phyloP scores from a whole-genome alignment of 2,888 invertebrate species.

The Drosophila paranaensis region DNA sequence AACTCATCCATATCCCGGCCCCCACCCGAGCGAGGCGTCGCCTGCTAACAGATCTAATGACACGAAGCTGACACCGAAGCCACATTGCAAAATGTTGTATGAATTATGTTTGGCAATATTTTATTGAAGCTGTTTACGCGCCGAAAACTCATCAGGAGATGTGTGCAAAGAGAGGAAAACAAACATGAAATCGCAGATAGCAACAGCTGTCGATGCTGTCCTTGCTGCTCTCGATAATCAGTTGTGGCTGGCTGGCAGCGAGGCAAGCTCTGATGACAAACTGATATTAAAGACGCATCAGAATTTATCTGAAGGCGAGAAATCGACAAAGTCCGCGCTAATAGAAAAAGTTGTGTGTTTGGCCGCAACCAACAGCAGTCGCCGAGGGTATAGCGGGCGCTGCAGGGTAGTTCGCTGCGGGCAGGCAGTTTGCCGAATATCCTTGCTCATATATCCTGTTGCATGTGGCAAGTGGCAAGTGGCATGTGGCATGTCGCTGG shows the following conservation, averaged over 20 bases:
- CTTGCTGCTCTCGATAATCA: conserved; percentile 50
- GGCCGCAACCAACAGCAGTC: conserved; percentile 11
- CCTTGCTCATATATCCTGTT: conserved; percentile 1
- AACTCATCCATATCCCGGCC: neutral
- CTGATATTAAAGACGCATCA: conserved; percentile 74
- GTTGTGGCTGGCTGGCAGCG: conserved; percentile 21
- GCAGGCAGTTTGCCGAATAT: neutral
- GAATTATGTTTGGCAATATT: conserved; percentile 53
- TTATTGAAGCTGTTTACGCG: conserved; percentile 42
- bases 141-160: conserved; percentile 65
- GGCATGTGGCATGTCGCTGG: conserved; percentile 21
- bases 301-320: conserved; percentile 65
- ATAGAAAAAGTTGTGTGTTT: conserved; percentile 66
- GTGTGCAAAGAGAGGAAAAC: conserved; percentile 16
- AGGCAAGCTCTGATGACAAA: conserved; percentile 46
- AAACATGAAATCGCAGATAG: conserved; percentile 33
- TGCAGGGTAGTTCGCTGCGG: neutral
- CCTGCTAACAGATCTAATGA: neutral
- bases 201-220: conserved; percentile 55
- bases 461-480: conserved; percentile 20
- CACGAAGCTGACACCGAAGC: neutral
- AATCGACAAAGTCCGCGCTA: conserved; percentile 47
- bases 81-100: conserved; percentile 48
- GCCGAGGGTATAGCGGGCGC: neutral
- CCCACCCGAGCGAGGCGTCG: too few species aligned